Percentiles rank a stretch among this genome's conserved stretches.
Evolutionary conservation across 2,797 vertebrate species (phyloP).

Genomic region (Cossypha dichroa): DNA sequence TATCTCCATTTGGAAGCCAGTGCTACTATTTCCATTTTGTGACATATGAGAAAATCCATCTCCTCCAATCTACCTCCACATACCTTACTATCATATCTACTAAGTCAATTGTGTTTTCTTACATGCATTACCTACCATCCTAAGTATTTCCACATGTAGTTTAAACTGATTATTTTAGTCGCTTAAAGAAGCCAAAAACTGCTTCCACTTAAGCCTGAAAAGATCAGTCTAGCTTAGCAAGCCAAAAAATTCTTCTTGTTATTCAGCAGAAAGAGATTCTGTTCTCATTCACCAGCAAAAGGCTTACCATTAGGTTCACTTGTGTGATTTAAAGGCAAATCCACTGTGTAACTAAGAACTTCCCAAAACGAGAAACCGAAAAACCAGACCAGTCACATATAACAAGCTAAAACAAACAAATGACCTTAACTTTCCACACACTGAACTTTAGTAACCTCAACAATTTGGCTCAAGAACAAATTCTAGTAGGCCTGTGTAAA

Average conservation of each 20-base stretch:
- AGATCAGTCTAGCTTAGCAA: not conserved
- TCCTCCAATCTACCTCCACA: not conserved
- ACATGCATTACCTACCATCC: not conserved
- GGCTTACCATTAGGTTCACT: not conserved
- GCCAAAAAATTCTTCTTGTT: not conserved
- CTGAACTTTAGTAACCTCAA: not conserved
- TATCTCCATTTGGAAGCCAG: not conserved
- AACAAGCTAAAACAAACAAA: not conserved
- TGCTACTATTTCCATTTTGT: not conserved
- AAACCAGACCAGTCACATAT: rapidly evolving
- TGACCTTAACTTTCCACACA: not conserved
- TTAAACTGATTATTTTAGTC: not conserved
- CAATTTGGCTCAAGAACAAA: not conserved
- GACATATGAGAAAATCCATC: not conserved
- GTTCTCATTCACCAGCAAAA: not conserved
- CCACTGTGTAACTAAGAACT: not conserved
- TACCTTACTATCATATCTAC: not conserved
- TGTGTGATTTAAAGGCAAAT: not conserved
- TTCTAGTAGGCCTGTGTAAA: not conserved
- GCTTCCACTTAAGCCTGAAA: not conserved
- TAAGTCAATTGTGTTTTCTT: not conserved
- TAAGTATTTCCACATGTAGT: not conserved
- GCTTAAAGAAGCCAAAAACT: not conserved
- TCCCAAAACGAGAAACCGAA: not conserved
- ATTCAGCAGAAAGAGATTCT: not conserved